A percentile compares a stretch with the other conserved stretches of the same genome.
phyloP scores from a whole-genome alignment of 2,888 invertebrate species.

The Apodemia mormo region DNA sequence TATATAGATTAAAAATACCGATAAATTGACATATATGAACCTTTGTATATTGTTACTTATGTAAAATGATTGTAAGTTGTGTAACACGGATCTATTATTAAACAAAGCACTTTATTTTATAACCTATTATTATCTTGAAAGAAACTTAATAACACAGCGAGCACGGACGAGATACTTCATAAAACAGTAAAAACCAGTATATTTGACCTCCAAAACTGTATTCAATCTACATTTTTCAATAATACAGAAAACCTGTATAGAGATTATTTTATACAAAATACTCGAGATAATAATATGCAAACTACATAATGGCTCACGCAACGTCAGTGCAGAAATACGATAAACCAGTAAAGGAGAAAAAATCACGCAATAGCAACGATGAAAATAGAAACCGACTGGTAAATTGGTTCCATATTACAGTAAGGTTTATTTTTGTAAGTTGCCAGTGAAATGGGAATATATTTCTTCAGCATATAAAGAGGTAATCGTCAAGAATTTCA shows the following conservation, averaged over 20 bases:
- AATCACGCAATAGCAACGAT: conserved; percentile 54
- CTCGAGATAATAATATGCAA: conserved; percentile 52
- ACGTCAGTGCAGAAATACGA: conserved; percentile 50
- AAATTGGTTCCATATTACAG: conserved; percentile 10
- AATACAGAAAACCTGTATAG: conserved; percentile 20
- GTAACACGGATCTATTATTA: not conserved
- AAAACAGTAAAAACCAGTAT: conserved; percentile 16
- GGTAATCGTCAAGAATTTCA: not conserved
- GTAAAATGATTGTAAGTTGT: not conserved
- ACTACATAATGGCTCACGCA: conserved; percentile 57
- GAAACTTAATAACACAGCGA: not conserved
- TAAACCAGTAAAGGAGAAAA: conserved; percentile 30
- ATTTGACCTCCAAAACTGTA: conserved; percentile 19
- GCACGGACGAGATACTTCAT: not conserved
- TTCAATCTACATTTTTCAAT: conserved; percentile 22
- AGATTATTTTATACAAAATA: conserved; percentile 28
- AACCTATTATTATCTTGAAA: conserved; percentile 5
- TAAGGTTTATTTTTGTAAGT: conserved; percentile 3
- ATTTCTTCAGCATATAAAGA: not conserved
- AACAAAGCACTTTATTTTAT: conserved; percentile 1
- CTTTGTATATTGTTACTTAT: not conserved
- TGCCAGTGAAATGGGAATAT: not conserved
- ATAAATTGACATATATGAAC: too few species aligned
- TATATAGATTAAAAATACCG: too few species aligned
- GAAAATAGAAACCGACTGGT: conserved; percentile 43